phyloP scores from a whole-genome alignment of 2,797 vertebrate genomes.

The Pithecia hirsuta region DNA sequence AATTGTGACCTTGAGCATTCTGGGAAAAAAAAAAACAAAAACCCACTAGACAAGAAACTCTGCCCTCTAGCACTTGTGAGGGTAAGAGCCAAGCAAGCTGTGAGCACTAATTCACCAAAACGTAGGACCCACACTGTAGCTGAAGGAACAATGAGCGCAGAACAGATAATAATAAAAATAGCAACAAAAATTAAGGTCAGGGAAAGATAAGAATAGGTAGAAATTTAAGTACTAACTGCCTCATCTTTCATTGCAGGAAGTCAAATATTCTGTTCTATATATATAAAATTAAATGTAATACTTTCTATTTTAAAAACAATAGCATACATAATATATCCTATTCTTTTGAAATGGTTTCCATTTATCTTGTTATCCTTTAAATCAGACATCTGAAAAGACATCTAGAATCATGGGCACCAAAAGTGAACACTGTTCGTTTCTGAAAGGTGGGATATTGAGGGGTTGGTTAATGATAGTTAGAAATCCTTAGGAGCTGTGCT shows the following conservation, averaged over 20 bases:
- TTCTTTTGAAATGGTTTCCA: background rate
- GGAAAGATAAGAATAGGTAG: background rate
- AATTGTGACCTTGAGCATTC: background rate
- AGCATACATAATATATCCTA: background rate
- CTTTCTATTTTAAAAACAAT: constrained; percentile 7
- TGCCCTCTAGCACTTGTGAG: background rate
- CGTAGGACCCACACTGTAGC: background rate
- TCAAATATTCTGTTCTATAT: background rate
- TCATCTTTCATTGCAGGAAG: background rate
- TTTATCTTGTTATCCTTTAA: background rate
- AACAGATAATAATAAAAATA: constrained; percentile 10
- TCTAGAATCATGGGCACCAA: background rate
- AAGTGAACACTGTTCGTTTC: background rate
- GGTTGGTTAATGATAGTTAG: background rate
- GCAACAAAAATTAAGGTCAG: background rate
- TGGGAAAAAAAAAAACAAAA: background rate
- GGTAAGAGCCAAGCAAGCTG: background rate
- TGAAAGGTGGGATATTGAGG: background rate
- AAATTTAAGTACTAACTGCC: background rate
- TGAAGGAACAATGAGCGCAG: background rate
- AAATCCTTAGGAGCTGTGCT: background rate
- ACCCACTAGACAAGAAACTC: background rate
- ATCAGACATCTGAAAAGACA: background rate
- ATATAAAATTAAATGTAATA: background rate
- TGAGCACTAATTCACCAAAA: background rate